These are phyloP conservation scores for Micromesistius poutassou DNA, from an alignment of 2,797 vertebrate species.

Conservation along the genomic window DNA sequence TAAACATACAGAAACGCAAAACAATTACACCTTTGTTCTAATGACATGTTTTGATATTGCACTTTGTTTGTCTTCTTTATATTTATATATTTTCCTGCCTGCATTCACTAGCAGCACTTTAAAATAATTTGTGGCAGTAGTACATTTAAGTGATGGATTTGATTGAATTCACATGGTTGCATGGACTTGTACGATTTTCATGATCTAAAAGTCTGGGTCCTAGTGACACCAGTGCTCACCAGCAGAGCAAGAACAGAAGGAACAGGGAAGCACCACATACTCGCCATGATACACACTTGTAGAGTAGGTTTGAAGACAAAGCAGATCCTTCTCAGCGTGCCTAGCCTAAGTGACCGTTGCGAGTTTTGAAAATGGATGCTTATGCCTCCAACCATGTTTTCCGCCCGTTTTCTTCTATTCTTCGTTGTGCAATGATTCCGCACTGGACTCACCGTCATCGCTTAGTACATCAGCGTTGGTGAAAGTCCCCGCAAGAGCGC, in stretches of 20 bases:
- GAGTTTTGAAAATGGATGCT: constrained; percentile 48
- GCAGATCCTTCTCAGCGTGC: constrained; percentile 39
- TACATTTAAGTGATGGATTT: constrained; percentile 23
- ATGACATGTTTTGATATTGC: constrained; percentile 54
- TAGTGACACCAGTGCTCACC: constrained; percentile 31
- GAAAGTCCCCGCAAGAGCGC: constrained; percentile 83
- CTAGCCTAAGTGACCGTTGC: constrained; percentile 41
- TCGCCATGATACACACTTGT: constrained; percentile 50
- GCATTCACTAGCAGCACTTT: constrained; percentile 47
- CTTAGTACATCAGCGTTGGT: constrained; percentile 84
- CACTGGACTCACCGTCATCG: constrained; percentile 78
- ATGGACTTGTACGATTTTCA: not conserved
- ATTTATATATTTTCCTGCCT: constrained; percentile 18
- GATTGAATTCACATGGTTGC: constrained; percentile 1
- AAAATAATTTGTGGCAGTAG: constrained; percentile 29
- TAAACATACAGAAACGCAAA: constrained; percentile 14
- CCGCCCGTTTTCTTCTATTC: constrained; percentile 64
- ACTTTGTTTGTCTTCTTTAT: constrained; percentile 41
- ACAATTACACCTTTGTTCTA: constrained; percentile 14
- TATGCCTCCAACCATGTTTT: constrained; percentile 35
- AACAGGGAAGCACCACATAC: constrained; percentile 52
- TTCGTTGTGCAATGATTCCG: constrained; percentile 79
- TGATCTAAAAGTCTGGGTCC: constrained; percentile 20
- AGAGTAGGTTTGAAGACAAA: constrained; percentile 51
- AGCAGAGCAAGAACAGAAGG: constrained; percentile 31